phyloP scores from a whole-genome alignment of 2,797 vertebrate species.

The Betta splendens region DNA sequence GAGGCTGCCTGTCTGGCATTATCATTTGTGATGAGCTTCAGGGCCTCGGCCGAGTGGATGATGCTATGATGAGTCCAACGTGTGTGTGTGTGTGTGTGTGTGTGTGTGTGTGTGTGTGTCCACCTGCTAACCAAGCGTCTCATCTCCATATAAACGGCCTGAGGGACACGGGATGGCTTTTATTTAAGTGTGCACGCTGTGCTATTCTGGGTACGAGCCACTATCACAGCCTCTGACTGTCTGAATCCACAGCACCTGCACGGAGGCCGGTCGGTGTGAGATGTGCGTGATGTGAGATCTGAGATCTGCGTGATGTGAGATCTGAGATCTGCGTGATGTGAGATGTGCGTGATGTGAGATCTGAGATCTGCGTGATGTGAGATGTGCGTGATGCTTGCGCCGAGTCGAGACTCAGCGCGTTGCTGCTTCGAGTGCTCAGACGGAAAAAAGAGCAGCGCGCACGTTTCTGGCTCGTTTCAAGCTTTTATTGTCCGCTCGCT shows the following conservation, averaged over 20 bases:
- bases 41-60: conserved; percentile 45
- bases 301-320: conserved; percentile 1
- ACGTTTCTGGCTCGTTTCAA: conserved; percentile 3
- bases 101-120: conserved; percentile 10
- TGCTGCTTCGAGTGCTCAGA: no score
- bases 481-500: not conserved
- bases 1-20: conserved; percentile 49
- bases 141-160: conserved; percentile 65
- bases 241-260: conserved; percentile 9
- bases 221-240: conserved; percentile 25
- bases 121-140: conserved; percentile 25
- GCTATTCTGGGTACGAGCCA: conserved; percentile 31
- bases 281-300: conserved; percentile 4
- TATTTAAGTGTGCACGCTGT: conserved; percentile 39
- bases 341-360: conserved; percentile 4
- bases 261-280: not conserved
- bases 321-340: no score
- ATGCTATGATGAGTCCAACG: conserved; percentile 31
- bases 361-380: no score
- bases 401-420: not conserved
- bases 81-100: conserved; percentile 14
- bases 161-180: conserved; percentile 43
- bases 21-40: conserved; percentile 59
- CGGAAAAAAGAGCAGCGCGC: conserved; percentile 11
- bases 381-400: conserved; percentile 13